A percentile compares a stretch with the other conserved stretches of the same genome.
Evolutionary conservation across 2,797 vertebrate species (phyloP).

Genomic region (Caiman crocodilus): DNA sequence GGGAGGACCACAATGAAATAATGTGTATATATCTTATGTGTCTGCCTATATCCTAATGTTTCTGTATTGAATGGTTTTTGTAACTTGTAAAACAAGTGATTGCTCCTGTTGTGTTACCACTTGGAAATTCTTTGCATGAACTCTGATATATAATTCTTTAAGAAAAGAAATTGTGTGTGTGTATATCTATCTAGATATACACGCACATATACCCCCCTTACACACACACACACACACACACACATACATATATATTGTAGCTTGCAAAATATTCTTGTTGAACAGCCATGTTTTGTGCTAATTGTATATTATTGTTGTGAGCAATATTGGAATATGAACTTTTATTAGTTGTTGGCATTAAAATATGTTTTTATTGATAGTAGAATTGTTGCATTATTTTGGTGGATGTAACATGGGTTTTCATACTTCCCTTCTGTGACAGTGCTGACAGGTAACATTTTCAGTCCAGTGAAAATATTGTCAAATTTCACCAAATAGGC

Average conservation of each 20-base stretch:
- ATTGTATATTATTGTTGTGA: constrained; percentile 78
- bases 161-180: constrained; percentile 64
- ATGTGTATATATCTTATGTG: constrained; percentile 65
- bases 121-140: constrained; percentile 75
- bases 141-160: constrained; percentile 71
- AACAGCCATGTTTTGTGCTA: constrained; percentile 75
- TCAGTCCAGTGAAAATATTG: constrained; percentile 35
- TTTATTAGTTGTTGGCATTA: constrained; percentile 71
- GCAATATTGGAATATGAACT: constrained; percentile 68
- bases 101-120: constrained; percentile 70
- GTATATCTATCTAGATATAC: constrained; percentile 19
- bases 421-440: too few relatives aligned
- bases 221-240: too few relatives aligned
- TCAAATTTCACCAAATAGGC: constrained; percentile 34
- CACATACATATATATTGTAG: constrained; percentile 60
- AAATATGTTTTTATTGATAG: constrained; percentile 66
- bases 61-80: constrained; percentile 74
- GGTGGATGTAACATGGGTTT: constrained; percentile 23
- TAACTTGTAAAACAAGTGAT: constrained; percentile 73
- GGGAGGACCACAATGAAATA: constrained; percentile 51
- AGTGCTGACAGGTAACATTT: too few relatives aligned
- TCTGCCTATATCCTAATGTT: constrained; percentile 60
- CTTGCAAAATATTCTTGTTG: constrained; percentile 76
- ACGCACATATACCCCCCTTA: too few relatives aligned
- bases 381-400: constrained; percentile 50